These are phyloP conservation scores for Girardia tigrina DNA, from an alignment of 2,888 invertebrate genomes.

Conservation along the genomic window DNA sequence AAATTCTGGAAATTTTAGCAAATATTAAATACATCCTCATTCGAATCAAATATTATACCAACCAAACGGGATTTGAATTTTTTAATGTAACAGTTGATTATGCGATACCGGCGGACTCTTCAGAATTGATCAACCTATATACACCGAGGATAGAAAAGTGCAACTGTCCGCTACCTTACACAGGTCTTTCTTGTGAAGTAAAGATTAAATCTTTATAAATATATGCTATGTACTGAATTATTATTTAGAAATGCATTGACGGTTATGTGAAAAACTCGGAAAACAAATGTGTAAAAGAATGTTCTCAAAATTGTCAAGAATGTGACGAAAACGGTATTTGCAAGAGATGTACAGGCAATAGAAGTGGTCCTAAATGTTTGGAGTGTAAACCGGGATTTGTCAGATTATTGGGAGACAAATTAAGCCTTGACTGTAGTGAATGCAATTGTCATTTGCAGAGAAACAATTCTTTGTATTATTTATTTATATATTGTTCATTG, in stretches of 20 bases:
- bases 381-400: conserved; percentile 19
- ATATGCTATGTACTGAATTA: too few species aligned
- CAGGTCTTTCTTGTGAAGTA: conserved; percentile 8
- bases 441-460: neutral
- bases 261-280: neutral
- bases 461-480: neutral
- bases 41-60: neutral
- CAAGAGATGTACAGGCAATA: neutral
- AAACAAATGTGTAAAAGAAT: neutral
- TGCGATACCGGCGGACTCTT: neutral
- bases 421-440: conserved; percentile 5
- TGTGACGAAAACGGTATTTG: neutral
- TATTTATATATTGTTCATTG: neutral
- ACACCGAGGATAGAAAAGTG: neutral
- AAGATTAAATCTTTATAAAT: neutral
- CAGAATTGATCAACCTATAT: neutral
- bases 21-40: neutral
- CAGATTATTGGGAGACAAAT: neutral
- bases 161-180: neutral
- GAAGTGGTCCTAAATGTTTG: conserved; percentile 15
- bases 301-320: neutral
- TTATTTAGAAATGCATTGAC: neutral
- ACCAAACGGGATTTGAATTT: conserved; percentile 24
- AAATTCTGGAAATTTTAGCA: neutral
- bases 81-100: neutral